Conservation (phyloP, 2,797 vertebrate genomes). For the Typhlichthys subterraneus region DNA sequence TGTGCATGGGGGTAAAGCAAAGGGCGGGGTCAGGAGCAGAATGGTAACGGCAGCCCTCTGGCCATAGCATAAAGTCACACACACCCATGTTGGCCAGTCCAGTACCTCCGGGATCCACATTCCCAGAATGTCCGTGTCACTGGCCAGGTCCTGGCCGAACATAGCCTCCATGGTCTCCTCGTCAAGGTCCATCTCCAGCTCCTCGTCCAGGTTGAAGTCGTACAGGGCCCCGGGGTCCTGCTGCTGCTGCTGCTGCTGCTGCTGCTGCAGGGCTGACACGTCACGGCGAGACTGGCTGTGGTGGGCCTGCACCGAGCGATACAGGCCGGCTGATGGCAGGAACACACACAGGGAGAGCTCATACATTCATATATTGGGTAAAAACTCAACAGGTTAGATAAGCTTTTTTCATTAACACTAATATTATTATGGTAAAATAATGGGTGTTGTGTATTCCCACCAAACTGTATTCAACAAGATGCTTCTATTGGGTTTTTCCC, state of each 20-base stretch:
- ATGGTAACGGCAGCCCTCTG: constrained; percentile 76
- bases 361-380: neutral
- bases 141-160: constrained; percentile 95
- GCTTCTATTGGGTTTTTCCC: no score
- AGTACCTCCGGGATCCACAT: constrained; percentile 99
- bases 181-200: constrained; percentile 96
- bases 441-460: no score
- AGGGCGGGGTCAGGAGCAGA: constrained; percentile 37
- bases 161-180: constrained; percentile 99
- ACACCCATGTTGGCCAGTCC: constrained; percentile 99
- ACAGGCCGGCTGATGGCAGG: constrained; percentile 84
- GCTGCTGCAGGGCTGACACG: constrained; percentile 85
- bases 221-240: constrained; percentile 85
- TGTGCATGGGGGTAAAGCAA: constrained; percentile 18
- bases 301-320: constrained; percentile 97
- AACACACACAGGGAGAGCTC: neutral
- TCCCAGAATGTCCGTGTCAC: constrained; percentile 99
- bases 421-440: no score
- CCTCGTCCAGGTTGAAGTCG: constrained; percentile 97
- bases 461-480: no score
- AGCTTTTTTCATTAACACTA: no score
- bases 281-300: constrained; percentile 91
- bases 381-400: no score
- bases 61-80: constrained; percentile 81
- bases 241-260: constrained; percentile 78